phyloP scores from a whole-genome alignment of 2,113 vertebrate species.

The Sinocyclocheilus grahami region DNA sequence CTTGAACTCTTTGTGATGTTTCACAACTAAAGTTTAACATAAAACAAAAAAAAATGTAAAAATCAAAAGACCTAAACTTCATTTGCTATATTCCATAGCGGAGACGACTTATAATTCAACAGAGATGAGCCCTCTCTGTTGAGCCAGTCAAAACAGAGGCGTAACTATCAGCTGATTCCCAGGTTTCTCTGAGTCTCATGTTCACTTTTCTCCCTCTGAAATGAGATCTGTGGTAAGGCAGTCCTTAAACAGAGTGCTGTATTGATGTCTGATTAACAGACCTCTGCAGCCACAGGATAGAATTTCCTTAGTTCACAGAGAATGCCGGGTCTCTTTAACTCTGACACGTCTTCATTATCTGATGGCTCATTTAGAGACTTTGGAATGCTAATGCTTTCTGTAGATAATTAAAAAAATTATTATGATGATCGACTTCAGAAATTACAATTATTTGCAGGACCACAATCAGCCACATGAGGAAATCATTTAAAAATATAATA shows the following conservation, averaged over 20 bases:
- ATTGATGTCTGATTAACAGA: slow-evolving; percentile 54
- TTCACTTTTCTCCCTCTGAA: slow-evolving; percentile 46
- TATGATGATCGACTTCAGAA: not conserved
- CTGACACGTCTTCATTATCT: slow-evolving; percentile 9
- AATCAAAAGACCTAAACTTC: too few species aligned
- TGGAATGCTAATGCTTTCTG: not conserved
- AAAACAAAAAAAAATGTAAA: too few species aligned
- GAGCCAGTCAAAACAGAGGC: slow-evolving; percentile 38
- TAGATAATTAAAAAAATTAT: not conserved
- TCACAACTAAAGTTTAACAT: not conserved
- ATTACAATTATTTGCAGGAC: not conserved
- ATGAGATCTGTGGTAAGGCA: slow-evolving; percentile 44
- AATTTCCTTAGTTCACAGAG: slow-evolving; percentile 26
- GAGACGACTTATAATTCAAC: not conserved
- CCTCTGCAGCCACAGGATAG: slow-evolving; percentile 42
- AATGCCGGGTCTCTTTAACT: slow-evolving; percentile 9
- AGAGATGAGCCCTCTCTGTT: not conserved
- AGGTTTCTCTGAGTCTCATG: slow-evolving; percentile 43
- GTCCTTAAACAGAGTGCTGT: slow-evolving; percentile 42
- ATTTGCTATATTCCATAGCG: not conserved
- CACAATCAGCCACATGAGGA: slow-evolving; percentile 11
- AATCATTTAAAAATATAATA: not conserved
- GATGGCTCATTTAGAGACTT: not conserved
- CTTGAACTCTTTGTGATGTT: not conserved
- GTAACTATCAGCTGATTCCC: slow-evolving; percentile 36